Evolutionary conservation across 2,113 vertebrate genomes (phyloP).

Genomic region (Amphiprion ocellaris): DNA sequence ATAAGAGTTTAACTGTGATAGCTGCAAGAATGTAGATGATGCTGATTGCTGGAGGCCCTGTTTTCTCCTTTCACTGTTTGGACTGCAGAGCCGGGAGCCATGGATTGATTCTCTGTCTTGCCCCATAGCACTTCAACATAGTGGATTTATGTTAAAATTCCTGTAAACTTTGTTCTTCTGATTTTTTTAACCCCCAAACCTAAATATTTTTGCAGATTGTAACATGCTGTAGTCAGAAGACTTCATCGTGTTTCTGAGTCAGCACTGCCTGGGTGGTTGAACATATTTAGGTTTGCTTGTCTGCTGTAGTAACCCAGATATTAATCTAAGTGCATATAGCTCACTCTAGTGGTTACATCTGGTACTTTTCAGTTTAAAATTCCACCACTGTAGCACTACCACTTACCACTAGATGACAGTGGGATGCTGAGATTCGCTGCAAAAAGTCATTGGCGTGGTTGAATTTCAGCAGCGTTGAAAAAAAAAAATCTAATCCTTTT

Average conservation of each 20-base stretch:
- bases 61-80: not conserved
- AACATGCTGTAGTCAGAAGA: not conserved
- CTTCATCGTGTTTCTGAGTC: not conserved
- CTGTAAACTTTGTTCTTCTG: not conserved
- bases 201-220: not conserved
- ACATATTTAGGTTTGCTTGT: not conserved
- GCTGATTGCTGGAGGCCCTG: not conserved
- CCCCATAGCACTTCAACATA: not conserved
- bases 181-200: not conserved
- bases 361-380: not conserved
- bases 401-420: slow-evolving; percentile 42
- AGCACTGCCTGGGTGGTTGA: not conserved
- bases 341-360: slow-evolving; percentile 20
- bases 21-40: not conserved
- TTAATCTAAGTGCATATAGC: not conserved
- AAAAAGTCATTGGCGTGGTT: not conserved
- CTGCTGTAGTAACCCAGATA: not conserved
- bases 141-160: not conserved
- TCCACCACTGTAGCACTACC: not conserved
- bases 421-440: not conserved
- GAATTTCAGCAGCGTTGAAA: not conserved
- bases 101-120: not conserved
- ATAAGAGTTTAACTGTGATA: not conserved
- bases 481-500: not conserved
- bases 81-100: not conserved